These are phyloP conservation scores for Miniopterus natalensis DNA, from an alignment of 2,113 vertebrate species.

Conservation along the genomic window DNA sequence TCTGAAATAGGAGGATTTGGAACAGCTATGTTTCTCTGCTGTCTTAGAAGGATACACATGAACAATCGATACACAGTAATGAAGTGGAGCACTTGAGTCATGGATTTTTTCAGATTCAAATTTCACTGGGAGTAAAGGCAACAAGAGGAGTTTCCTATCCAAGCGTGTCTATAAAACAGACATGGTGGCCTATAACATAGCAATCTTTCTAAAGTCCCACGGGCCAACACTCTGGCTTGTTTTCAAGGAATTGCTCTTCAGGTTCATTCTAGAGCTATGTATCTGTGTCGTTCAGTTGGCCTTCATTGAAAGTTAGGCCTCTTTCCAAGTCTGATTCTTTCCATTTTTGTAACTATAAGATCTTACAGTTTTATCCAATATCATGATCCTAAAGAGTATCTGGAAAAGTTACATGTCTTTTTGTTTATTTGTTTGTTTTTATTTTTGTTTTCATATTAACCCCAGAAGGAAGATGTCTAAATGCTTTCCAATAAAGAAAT, in stretches of 20 bases:
- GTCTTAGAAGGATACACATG: constrained; percentile 51
- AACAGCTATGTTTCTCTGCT: not conserved
- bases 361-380: constrained; percentile 10
- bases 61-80: constrained; percentile 35
- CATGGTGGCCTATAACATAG: constrained; percentile 49
- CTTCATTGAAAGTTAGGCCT: not conserved
- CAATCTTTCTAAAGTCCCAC: constrained; percentile 78
- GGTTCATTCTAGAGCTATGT: constrained; percentile 40
- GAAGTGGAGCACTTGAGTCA: constrained; percentile 65
- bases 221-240: constrained; percentile 55
- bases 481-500: not conserved
- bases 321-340: constrained; percentile 43
- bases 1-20: constrained; percentile 63
- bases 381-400: not conserved
- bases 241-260: constrained; percentile 59
- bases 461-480: not conserved
- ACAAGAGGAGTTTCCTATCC: constrained; percentile 56
- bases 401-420: not conserved
- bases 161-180: constrained; percentile 76
- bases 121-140: constrained; percentile 76
- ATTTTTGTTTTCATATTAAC: not conserved
- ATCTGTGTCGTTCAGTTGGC: not conserved
- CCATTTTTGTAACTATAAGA: not conserved
- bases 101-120: constrained; percentile 75
- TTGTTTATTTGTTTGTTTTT: not conserved